Evolutionary conservation across 2,888 invertebrate species (phyloP).

Genomic region (Drosophila tripunctata): DNA sequence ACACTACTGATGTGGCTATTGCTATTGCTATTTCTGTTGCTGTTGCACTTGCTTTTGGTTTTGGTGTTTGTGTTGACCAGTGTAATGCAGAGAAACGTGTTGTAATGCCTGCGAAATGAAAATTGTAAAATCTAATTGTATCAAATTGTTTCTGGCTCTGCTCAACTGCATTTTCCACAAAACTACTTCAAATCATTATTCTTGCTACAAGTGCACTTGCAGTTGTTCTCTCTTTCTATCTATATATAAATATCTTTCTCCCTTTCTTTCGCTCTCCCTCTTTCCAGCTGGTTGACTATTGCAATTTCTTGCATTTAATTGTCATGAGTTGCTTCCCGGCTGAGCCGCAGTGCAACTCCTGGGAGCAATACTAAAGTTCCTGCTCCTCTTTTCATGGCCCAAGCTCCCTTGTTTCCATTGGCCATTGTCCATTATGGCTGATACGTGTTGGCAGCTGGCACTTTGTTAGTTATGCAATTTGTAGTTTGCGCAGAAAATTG

Average conservation of each 20-base stretch:
- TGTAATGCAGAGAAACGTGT: constrained; percentile 24
- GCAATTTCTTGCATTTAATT: constrained; percentile 44
- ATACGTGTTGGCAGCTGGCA: constrained; percentile 40
- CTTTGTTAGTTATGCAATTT: constrained; percentile 36
- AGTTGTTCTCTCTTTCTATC: neutral
- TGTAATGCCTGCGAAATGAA: constrained; percentile 47
- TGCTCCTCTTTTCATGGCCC: neutral
- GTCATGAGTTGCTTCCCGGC: constrained; percentile 33
- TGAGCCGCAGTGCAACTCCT: constrained; percentile 15
- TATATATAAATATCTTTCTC: neutral
- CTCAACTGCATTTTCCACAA: constrained; percentile 35
- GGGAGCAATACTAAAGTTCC: neutral
- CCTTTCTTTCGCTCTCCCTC: neutral
- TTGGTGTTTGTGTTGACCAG: constrained; percentile 18
- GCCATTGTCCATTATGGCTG: constrained; percentile 30
- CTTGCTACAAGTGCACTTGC: constrained; percentile 3
- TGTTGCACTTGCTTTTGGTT: no score
- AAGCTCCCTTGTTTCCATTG: neutral
- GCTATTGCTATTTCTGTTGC: neutral
- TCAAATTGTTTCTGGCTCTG: constrained; percentile 47
- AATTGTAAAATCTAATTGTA: constrained; percentile 57
- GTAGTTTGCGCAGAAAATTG: constrained; percentile 20
- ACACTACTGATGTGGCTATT: constrained; percentile 15
- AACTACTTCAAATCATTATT: constrained; percentile 36
- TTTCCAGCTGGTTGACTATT: constrained; percentile 10